A percentile compares a stretch with the other conserved stretches of the same genome.
These are phyloP conservation scores for Dryomyza anilis DNA, from an alignment of 2,888 invertebrate species.

Conservation along the genomic window DNA sequence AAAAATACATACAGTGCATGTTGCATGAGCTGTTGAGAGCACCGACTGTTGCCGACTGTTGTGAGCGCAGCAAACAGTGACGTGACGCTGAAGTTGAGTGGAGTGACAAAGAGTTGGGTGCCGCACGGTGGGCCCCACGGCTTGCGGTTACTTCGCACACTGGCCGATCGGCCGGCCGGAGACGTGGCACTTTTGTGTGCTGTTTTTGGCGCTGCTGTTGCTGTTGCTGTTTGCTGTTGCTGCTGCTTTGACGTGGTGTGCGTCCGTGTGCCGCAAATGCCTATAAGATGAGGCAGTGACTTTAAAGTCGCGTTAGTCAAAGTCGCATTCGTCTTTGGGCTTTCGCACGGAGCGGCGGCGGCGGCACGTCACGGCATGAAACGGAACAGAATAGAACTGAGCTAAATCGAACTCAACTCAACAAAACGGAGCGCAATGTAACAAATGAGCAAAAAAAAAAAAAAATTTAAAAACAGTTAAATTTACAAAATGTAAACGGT, in stretches of 20 bases:
- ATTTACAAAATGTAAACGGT: too few relatives aligned
- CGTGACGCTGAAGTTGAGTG: background rate
- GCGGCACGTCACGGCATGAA: background rate
- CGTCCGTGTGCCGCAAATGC: conserved; percentile 25
- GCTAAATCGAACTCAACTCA: too few relatives aligned
- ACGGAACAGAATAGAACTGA: too few relatives aligned
- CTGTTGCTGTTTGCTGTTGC: too few relatives aligned
- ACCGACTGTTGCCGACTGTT: background rate
- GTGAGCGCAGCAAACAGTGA: background rate
- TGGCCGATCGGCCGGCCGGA: conserved; percentile 3
- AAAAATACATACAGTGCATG: background rate
- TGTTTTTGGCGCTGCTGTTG: too few relatives aligned
- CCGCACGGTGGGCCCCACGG: conserved; percentile 1
- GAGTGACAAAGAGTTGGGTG: background rate
- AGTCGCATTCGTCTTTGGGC: conserved; percentile 56
- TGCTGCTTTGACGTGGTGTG: conserved; percentile 14
- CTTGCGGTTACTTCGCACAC: too few relatives aligned
- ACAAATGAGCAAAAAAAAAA: too few relatives aligned
- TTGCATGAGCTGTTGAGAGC: background rate
- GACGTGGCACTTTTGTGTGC: conserved; percentile 18
- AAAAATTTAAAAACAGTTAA: too few relatives aligned
- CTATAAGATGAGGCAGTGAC: conserved; percentile 51
- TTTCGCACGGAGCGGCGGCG: conserved; percentile 49
- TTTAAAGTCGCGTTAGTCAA: conserved; percentile 42
- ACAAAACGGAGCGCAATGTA: too few relatives aligned